Evolutionary conservation across 2,113 vertebrate genomes (phyloP).

Genomic region (Albula goreensis): DNA sequence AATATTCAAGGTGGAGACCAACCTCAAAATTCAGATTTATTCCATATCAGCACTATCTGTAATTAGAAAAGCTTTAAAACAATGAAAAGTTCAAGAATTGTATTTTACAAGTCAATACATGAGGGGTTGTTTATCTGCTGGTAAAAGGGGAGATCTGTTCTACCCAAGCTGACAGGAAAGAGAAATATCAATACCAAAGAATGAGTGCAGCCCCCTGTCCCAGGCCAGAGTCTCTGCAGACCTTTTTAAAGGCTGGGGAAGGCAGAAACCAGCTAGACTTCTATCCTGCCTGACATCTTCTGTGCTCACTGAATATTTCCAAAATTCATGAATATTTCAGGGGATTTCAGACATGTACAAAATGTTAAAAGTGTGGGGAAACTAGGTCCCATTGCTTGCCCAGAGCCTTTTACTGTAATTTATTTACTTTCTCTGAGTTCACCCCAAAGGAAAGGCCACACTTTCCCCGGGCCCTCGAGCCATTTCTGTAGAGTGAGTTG

Average conservation of each 20-base stretch:
- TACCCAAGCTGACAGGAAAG: not conserved
- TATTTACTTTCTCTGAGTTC: slow-evolving; percentile 21
- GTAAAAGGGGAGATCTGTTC: not conserved
- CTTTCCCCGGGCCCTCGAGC: not conserved
- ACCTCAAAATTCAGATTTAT: too few relatives aligned
- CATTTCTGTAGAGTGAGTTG: not conserved
- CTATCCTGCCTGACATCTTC: not conserved
- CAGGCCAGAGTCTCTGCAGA: not conserved
- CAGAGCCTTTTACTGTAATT: slow-evolving; percentile 25
- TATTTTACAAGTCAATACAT: not conserved
- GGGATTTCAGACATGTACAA: slow-evolving; percentile 29
- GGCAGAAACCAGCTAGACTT: not conserved
- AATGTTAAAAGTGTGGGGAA: slow-evolving; percentile 33
- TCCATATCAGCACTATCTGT: too few relatives aligned
- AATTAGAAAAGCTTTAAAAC: too few relatives aligned
- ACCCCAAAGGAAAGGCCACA: not conserved
- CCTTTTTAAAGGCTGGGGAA: not conserved
- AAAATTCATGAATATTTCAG: slow-evolving; percentile 52
- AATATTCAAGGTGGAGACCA: too few relatives aligned
- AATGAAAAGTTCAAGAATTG: not conserved
- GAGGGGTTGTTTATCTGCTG: not conserved
- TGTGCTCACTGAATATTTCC: slow-evolving; percentile 41
- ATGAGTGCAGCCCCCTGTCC: not conserved
- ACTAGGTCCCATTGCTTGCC: not conserved
- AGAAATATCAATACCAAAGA: not conserved